phyloP scores from a whole-genome alignment of 2,888 invertebrate species.

The Ochropacha duplaris region DNA sequence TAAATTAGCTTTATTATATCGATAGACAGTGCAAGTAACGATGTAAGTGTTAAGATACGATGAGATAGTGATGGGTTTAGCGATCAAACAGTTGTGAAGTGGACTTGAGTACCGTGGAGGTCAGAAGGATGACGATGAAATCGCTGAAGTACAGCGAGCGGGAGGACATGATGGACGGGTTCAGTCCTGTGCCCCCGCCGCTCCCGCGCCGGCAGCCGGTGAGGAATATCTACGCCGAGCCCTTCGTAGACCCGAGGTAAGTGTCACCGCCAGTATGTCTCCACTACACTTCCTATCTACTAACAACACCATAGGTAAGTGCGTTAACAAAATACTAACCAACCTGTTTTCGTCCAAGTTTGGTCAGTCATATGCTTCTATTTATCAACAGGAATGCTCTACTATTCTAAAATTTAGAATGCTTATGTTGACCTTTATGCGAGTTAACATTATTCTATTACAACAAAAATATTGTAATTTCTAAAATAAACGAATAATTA shows the following conservation, averaged over 20 bases:
- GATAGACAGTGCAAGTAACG: conserved; percentile 45
- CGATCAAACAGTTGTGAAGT: conserved; percentile 66
- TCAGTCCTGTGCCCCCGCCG: conserved; percentile 84
- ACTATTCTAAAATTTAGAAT: background rate
- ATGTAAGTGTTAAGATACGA: conserved; percentile 70
- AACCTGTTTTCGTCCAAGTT: conserved; percentile 8
- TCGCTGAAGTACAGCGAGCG: conserved; percentile 82
- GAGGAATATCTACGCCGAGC: conserved; percentile 86
- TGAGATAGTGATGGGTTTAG: conserved; percentile 55
- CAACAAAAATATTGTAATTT: background rate
- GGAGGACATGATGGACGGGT: conserved; percentile 81
- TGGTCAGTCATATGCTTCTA: background rate
- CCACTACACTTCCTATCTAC: conserved; percentile 19
- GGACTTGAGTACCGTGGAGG: conserved; percentile 46
- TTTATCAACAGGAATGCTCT: background rate
- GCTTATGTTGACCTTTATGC: background rate
- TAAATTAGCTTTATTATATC: conserved; percentile 42
- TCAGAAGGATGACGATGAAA: conserved; percentile 84
- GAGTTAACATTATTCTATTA: background rate
- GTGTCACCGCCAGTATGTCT: conserved; percentile 31
- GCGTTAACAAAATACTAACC: conserved; percentile 16
- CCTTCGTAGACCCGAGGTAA: conserved; percentile 85
- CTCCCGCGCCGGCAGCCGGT: conserved; percentile 84
- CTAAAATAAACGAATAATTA: no score
- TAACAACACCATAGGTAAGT: conserved; percentile 24